A percentile compares a stretch with the other conserved stretches of the same genome.
These are phyloP conservation scores for Schizopygopsis malacanthus DNA, from an alignment of 2,797 vertebrate genomes.

Conservation along the genomic window DNA sequence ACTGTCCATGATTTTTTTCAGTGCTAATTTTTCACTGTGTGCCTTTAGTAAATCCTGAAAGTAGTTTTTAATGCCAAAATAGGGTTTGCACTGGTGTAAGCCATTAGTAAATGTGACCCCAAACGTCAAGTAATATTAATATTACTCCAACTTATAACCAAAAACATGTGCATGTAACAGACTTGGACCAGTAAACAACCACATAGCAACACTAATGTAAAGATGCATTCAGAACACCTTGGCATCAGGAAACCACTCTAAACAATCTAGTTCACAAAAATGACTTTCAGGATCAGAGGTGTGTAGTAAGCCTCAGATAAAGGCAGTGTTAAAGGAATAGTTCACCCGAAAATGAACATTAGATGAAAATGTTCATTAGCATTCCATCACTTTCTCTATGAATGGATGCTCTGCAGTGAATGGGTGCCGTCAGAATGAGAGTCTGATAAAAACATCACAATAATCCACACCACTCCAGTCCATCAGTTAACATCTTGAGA, in stretches of 20 bases:
- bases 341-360: neutral
- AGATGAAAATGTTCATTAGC: neutral
- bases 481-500: neutral
- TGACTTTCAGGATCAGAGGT: neutral
- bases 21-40: neutral
- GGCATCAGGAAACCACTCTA: neutral
- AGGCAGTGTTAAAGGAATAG: neutral
- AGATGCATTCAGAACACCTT: neutral
- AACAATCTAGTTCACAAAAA: neutral
- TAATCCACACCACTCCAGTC: neutral
- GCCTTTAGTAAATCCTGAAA: neutral
- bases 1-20: neutral
- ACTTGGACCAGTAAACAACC: neutral
- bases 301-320: neutral
- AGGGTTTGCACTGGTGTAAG: too few relatives aligned
- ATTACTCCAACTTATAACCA: neutral
- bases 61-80: too few relatives aligned
- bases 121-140: constrained; percentile 15
- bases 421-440: neutral
- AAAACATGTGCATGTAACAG: too few relatives aligned
- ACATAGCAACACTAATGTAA: neutral
- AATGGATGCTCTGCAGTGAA: neutral
- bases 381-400: neutral
- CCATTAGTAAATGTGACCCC: too few relatives aligned
- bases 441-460: neutral